Evolutionary conservation across 2,888 invertebrate genomes (phyloP), one percentile per base, ranked within the genome.

Genomic region (Danaus chrysippus): DNA sequence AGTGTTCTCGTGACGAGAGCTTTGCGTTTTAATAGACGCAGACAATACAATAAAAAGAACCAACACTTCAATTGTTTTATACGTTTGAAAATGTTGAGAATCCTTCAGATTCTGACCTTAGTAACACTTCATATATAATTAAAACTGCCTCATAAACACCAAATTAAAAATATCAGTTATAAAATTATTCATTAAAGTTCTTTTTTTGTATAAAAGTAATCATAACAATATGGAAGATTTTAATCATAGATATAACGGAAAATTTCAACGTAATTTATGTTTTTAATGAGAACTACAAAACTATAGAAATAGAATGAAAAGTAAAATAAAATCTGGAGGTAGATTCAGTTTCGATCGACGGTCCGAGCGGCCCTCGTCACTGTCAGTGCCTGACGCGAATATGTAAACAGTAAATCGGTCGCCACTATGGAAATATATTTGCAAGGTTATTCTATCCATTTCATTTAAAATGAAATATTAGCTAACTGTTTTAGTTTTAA

Each of bases 341-440:
- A 17, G 49, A 49, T 10, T 34, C 23, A 0, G 23, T 34, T 34
- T 34, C 23, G 23, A 34, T 34, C 23, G 23, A 8, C 23, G 23
- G 8, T 34, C 23, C 23, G 23, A 34, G 23, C 23, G 23, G 23
- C 23, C 23, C 23, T 34, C 23, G 23, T 34, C 23, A 3, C 12
- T 43, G 46, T 13, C 46, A 46, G 46, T 46, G 46, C 46, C 17
- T 49, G 49, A 10, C 49, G 11, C 17, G 49, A 17, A 49, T 49
- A 17, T 49, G 10, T 10, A 49, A 49, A 46, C 23, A 34, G 23
- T 34, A 8, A 34, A 34, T 34, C 23, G 23, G 46, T 49, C 15
- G 15, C 17, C 49, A 49, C 9, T 49, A 49, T 49, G 49, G 49
- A 49, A 49, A 17, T 49, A 17, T 49, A 17, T 10, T 10, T 49